Evolutionary conservation across 2,113 vertebrate species (phyloP).

Genomic region (Rhizomys pruinosus): DNA sequence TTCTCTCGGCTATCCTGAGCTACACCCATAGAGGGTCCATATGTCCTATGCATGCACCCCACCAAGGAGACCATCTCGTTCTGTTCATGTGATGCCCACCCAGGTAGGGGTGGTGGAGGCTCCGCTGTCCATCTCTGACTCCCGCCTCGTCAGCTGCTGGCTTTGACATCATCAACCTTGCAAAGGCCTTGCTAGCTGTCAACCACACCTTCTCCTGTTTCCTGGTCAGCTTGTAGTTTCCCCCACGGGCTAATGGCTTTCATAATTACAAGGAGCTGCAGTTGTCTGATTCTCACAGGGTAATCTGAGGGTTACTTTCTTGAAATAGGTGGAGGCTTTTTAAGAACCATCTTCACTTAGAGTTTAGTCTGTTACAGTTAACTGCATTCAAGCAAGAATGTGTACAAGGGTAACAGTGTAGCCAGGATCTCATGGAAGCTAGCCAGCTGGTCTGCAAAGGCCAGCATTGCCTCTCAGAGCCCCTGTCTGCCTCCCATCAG

Average conservation of each 20-base stretch:
- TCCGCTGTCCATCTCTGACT: background rate
- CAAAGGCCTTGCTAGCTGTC: background rate
- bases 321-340: background rate
- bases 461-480: background rate
- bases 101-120: background rate
- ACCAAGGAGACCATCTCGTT: background rate
- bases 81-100: background rate
- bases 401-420: background rate
- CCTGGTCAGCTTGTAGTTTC: too few relatives aligned
- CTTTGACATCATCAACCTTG: background rate
- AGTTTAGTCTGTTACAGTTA: background rate
- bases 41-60: background rate
- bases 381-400: background rate
- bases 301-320: background rate
- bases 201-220: too few relatives aligned
- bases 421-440: background rate
- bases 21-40: too few relatives aligned
- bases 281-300: background rate
- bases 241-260: background rate
- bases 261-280: background rate
- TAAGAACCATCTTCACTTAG: background rate
- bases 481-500: background rate
- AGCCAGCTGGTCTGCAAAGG: background rate
- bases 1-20: too few relatives aligned
- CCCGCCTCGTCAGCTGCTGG: background rate